phyloP scores from a whole-genome alignment of 2,113 vertebrate species.

The Tilapia sparmanii region DNA sequence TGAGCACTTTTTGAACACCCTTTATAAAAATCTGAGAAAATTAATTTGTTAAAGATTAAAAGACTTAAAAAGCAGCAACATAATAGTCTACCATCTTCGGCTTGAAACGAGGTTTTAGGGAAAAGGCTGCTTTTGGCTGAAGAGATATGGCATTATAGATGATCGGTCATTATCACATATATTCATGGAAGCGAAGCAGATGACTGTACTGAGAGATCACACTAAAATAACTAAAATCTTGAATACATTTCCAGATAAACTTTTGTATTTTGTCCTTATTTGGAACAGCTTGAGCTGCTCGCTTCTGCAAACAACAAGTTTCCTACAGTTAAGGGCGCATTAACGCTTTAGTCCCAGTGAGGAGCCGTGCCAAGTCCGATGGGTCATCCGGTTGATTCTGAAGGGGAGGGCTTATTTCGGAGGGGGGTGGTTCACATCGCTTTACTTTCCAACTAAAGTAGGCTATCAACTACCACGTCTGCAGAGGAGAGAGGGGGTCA shows the following conservation, averaged over 20 bases:
- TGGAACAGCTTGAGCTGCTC: neutral
- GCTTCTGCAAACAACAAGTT: neutral
- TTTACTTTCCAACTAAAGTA: slow-evolving; percentile 35
- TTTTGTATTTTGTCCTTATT: neutral
- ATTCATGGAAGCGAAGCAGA: neutral
- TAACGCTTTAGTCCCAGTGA: neutral
- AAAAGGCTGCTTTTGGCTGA: neutral
- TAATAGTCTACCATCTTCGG: accelerated
- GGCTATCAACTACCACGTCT: slow-evolving; percentile 67
- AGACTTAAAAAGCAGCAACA: neutral
- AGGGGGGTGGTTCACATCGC: slow-evolving; percentile 23
- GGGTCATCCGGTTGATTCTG: slow-evolving; percentile 49
- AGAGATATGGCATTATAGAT: neutral
- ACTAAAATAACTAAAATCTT: neutral
- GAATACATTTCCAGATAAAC: neutral
- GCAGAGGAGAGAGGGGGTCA: slow-evolving; percentile 43
- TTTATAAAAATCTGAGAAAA: neutral
- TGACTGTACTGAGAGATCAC: neutral
- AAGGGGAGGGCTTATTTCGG: slow-evolving; percentile 42
- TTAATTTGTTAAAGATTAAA: neutral
- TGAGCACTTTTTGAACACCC: neutral
- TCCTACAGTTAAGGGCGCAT: neutral
- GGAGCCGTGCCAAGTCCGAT: neutral
- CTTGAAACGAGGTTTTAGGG: neutral
- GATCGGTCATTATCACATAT: neutral